Base-by-base conservation (phyloP, 2,888 invertebrate species). In the Allacma fusca region DNA sequence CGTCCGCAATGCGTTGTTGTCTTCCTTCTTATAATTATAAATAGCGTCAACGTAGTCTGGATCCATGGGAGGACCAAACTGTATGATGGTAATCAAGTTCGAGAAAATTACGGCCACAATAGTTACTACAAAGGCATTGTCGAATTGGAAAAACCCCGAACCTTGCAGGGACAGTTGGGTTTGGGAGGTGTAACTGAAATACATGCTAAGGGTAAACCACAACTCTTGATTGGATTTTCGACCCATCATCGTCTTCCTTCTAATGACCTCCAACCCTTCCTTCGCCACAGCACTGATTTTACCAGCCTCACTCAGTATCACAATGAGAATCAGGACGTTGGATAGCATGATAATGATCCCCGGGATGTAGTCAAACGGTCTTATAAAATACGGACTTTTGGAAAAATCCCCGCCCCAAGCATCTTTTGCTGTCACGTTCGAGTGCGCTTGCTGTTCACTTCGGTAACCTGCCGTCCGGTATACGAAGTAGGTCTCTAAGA, bases 51-150 rank as follows among this genome's bases (percentile, higher is more conserved):
- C 26, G 26, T 75, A 74, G 71, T 79, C 79, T 12, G 78, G 65
- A 1, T n/a, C 34, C 0, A 78, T 1, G 77, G 69, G 0, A n/a
- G 82, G 80, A 71, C 77, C 77, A 50, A 80, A 82, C 65, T 82
- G 82, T 29, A 78, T 78, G 7, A 80, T 67, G 57, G 80, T 80
- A 29, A 82, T 80, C n/a, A 82, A 80, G 67, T 79, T 80, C 0
- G 80, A 77, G n/a, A 78, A 21, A 21, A 79, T 65, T 7, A 73
- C 64, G 19, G 80, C 76, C 1, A 79, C n/a, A 16, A 79, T 59
- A 1, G 79, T 79, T 40, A 80, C 78, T 9, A 79, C 28, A 44
- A 80, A 79, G 75, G 75, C 81, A 28, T 78, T 79, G 74, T 80
- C 76, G 40, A 80, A 68, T 59, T 77, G 74, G 26, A 73, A 75